Evolutionary conservation across 1,140 invertebrate species (phyloP).

Genomic region (Aphelenchoides avenae): DNA sequence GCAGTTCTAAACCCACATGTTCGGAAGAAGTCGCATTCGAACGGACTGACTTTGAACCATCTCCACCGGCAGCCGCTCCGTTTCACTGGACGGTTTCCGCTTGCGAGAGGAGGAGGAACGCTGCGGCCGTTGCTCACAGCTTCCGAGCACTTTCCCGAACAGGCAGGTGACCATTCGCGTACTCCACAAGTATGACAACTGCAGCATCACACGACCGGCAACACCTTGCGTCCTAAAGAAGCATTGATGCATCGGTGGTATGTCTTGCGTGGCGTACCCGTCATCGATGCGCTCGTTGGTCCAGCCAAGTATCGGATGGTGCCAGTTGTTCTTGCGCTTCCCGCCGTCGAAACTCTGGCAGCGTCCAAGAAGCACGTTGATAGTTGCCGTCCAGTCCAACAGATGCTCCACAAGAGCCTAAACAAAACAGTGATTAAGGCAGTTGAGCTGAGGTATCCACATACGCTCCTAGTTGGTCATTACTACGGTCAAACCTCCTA

Average conservation of each 20-base stretch:
- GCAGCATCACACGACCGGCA: constrained; percentile 73
- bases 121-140: background rate
- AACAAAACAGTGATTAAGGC: constrained; percentile 25
- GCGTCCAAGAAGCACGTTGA: constrained; percentile 29
- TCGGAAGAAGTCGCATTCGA: constrained; percentile 7
- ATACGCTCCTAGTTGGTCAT: too few species aligned
- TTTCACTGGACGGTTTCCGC: constrained; percentile 5
- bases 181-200: constrained; percentile 80
- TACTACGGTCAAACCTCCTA: too few species aligned
- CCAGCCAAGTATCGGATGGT: constrained; percentile 97
- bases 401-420: constrained; percentile 31
- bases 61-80: constrained; percentile 11
- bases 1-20: constrained; percentile 29
- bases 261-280: constrained; percentile 51
- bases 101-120: background rate
- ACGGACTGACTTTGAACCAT: constrained; percentile 38
- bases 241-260: background rate
- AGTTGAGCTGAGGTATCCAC: too few species aligned
- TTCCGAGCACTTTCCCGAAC: constrained; percentile 60
- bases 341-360: constrained; percentile 19
- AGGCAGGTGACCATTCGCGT: constrained; percentile 66
- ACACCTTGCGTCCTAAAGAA: constrained; percentile 72
- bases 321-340: constrained; percentile 76
- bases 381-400: constrained; percentile 40
- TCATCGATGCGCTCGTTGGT: constrained; percentile 78